Evolutionary conservation across 1,140 invertebrate species (phyloP).

Genomic region (Papilio polyxenes): DNA sequence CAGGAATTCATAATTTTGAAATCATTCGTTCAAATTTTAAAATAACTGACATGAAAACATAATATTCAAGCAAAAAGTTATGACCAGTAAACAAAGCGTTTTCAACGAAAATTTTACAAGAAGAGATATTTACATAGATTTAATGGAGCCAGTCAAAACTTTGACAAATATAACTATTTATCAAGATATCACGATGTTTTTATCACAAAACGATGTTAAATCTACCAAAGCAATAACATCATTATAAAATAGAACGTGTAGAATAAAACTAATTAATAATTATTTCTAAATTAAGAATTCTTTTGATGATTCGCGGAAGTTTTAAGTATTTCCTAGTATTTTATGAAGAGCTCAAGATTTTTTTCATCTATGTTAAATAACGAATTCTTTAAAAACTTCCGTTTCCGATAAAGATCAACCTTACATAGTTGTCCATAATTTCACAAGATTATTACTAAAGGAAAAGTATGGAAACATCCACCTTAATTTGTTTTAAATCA

Average conservation of each 20-base stretch:
- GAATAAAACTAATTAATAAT: slow-evolving; percentile 26
- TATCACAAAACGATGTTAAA: not conserved
- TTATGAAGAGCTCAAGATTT: slow-evolving; percentile 10
- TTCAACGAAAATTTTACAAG: not conserved
- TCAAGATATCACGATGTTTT: not conserved
- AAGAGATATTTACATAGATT: not conserved
- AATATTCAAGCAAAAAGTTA: not conserved
- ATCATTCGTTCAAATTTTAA: not conserved
- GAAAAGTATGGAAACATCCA: not conserved
- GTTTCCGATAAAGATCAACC: not conserved
- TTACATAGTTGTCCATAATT: slow-evolving; percentile 5
- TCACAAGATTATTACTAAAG: not conserved
- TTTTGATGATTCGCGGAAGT: slow-evolving; percentile 45
- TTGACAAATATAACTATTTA: not conserved
- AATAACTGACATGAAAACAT: not conserved
- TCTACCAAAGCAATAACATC: not conserved
- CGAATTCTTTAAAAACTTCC: slow-evolving; percentile 1
- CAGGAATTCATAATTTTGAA: not conserved
- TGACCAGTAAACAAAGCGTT: not conserved
- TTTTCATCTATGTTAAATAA: slow-evolving; percentile 11
- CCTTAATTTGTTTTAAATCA: not conserved
- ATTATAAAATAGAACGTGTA: not conserved
- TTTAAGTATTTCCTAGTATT: slow-evolving; percentile 26
- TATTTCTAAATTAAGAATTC: slow-evolving; percentile 45
- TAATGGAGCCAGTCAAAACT: not conserved